Base-by-base conservation (phyloP, 2,888 invertebrate genomes). In the Hybos culiciformis region DNA sequence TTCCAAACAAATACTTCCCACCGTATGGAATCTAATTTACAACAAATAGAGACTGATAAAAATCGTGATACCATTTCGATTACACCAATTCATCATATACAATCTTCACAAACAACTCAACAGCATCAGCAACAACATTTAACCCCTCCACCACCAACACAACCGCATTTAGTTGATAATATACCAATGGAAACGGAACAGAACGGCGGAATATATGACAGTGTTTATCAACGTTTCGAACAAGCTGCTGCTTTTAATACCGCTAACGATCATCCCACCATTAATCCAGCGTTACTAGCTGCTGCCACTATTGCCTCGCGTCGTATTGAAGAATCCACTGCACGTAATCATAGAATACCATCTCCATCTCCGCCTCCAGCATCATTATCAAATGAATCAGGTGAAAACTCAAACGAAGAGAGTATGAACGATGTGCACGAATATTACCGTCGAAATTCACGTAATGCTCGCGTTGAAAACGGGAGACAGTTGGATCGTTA, bases 41-140 rank as follows among this genome's bases (percentile, higher is more conserved):
- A 48, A 24, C 46, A 48, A 40, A 42, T 54, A 41, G 61, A 61
- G 41, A 54, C 58, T 46, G 65, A 64, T 47, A 54, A 58, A 38
- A 63, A 60, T 48, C 58, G 55, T 15, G 62, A 65, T 23, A 61
- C 59, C 42, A 39, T 29, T 55, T 52, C 37, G 56, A 53, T n/a
- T 43, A 51, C 50, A 36, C 54, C 45, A 51, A 41, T 48, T 11
- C 49, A 50, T 37, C 49, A 54, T n/a, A 45, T 50, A 37, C 50
- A 55, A 47, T 64, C 65, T 53, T 60, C 70, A 45, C 69, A 74
- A n/a, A 71, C 73, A 44, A 41, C 38, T 42, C 47, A 45, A 48
- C 45, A 48, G 32, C 42, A 44, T 20, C 31, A 42, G 23, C 46
- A 47, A 14, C 44, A 43, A 29, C 36, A 42, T 9, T 41, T 42